A percentile compares a stretch with the other conserved stretches of the same genome.
Conservation (phyloP, 92 coral and sea anemone genomes). For the Actinostola sp. region DNA sequence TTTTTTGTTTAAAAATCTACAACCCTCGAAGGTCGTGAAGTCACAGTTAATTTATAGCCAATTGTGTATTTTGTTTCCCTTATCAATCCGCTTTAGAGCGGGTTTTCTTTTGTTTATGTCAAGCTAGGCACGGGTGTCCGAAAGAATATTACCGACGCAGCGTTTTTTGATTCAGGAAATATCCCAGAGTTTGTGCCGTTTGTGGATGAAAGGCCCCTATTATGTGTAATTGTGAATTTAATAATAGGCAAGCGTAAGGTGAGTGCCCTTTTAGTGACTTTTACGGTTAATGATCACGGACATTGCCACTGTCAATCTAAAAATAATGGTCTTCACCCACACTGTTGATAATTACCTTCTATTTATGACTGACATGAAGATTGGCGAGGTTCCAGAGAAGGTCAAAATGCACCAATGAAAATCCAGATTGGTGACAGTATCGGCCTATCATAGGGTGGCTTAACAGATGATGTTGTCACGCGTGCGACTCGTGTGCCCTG, state of each 20-base stretch:
- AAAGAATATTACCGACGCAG: too few species aligned
- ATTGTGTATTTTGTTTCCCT: too few species aligned
- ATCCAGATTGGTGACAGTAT: not conserved
- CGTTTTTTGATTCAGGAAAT: not conserved
- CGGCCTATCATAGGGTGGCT: conserved; percentile 14
- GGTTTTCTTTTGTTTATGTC: not conserved
- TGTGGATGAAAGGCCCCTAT: not conserved
- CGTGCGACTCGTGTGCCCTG: conserved; percentile 29
- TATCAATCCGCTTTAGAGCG: not conserved
- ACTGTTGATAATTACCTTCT: not conserved
- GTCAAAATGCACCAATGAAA: conserved; percentile 8
- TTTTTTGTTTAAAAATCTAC: too few species aligned
- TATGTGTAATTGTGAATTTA: not conserved
- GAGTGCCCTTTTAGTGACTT: not conserved
- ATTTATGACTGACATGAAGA: conserved; percentile 19
- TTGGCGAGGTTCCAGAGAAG: conserved; percentile 23
- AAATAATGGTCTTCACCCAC: conserved; percentile 23
- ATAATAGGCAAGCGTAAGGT: not conserved
- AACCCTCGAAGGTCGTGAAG: too few species aligned
- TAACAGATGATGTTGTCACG: conserved; percentile 13
- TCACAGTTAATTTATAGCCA: too few species aligned
- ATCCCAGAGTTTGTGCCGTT: not conserved
- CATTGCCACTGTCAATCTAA: conserved; percentile 21
- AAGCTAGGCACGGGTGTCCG: not conserved
- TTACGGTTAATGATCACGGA: conserved; percentile 8